These are phyloP conservation scores for Romanogobio albipinnatus DNA, from an alignment of 2,113 vertebrate genomes.

Conservation along the genomic window DNA sequence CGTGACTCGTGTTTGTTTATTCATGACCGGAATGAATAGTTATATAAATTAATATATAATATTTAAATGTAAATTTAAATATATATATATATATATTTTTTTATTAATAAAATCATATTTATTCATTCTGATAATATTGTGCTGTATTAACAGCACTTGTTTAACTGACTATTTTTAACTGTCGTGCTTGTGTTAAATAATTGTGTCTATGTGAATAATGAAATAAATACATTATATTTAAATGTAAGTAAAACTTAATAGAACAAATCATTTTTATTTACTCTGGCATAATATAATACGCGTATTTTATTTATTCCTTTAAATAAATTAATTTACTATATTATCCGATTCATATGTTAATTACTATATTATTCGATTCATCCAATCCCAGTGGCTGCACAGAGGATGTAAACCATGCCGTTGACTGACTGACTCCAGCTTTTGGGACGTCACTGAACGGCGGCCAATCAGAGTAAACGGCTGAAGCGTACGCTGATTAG, in stretches of 20 bases:
- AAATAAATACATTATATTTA: neutral
- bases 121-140: neutral
- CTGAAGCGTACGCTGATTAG: conserved; percentile 31
- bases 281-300: no score
- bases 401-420: conserved; percentile 43
- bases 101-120: no score
- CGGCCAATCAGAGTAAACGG: neutral
- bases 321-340: no score
- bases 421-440: conserved; percentile 30
- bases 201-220: neutral
- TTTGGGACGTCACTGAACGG: neutral
- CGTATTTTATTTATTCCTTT: no score
- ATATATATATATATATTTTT: no score
- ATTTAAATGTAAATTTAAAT: neutral
- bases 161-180: neutral
- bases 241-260: neutral
- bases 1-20: neutral
- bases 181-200: neutral
- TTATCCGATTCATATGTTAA: no score
- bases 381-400: no score
- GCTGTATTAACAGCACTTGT: neutral
- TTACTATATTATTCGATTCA: no score
- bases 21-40: neutral
- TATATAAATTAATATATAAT: neutral
- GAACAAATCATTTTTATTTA: no score